These are phyloP conservation scores for Panzeria rudis DNA, from an alignment of 2,888 invertebrate species.

Conservation along the genomic window DNA sequence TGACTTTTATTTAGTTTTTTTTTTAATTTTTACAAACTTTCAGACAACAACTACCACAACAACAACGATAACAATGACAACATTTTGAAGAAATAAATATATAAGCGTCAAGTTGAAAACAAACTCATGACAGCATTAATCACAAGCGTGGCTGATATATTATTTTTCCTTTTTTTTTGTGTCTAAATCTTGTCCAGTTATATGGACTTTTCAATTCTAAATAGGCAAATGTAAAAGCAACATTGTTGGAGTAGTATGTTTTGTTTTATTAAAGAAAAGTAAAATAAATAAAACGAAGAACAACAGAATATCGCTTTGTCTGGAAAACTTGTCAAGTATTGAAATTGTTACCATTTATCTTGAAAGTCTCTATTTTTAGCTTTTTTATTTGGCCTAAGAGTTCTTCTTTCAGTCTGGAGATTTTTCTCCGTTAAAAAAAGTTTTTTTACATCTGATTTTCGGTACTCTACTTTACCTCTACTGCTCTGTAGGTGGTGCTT, in stretches of 20 bases:
- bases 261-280: background rate
- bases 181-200: conserved; percentile 38
- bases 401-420: conserved; percentile 6
- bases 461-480: conserved; percentile 5
- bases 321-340: conserved; percentile 78
- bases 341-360: conserved; percentile 80
- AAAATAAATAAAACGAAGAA: conserved; percentile 18
- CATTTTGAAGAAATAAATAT: conserved; percentile 43
- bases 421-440: background rate
- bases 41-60: conserved; percentile 42
- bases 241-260: background rate
- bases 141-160: conserved; percentile 48
- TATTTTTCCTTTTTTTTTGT: conserved; percentile 15
- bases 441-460: background rate
- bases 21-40: conserved; percentile 4
- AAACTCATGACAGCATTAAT: conserved; percentile 68
- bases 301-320: conserved; percentile 31
- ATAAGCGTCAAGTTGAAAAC: conserved; percentile 68
- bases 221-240: conserved; percentile 20
- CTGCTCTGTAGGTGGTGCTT: background rate
- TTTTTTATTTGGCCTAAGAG: conserved; percentile 19
- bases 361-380: conserved; percentile 42
- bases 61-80: conserved; percentile 25
- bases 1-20: background rate
- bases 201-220: conserved; percentile 24